These are phyloP conservation scores for Erpobdella octoculata DNA, from an alignment of 2,888 invertebrate genomes.

Conservation along the genomic window DNA sequence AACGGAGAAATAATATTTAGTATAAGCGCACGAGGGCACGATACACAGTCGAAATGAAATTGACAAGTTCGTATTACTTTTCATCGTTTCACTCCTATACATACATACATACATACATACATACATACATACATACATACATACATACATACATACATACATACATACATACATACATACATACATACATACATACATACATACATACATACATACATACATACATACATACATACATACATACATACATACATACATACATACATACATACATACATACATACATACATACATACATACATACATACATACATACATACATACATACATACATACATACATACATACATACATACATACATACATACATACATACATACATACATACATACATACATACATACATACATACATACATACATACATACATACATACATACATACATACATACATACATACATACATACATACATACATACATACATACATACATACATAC, in stretches of 20 bases:
- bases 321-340: constrained; percentile 21
- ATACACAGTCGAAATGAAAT: too few relatives aligned
- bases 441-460: not conserved
- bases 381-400: constrained; percentile 15
- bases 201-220: constrained; percentile 26
- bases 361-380: constrained; percentile 22
- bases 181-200: constrained; percentile 1
- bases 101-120: constrained; percentile 23
- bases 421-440: not conserved
- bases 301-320: constrained; percentile 24
- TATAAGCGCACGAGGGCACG: too few relatives aligned
- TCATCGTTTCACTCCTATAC: too few relatives aligned
- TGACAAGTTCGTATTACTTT: too few relatives aligned
- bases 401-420: not conserved
- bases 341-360: constrained; percentile 24
- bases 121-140: constrained; percentile 18
- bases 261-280: constrained; percentile 5
- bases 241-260: constrained; percentile 22
- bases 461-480: not conserved
- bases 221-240: constrained; percentile 29
- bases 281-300: constrained; percentile 17
- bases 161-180: constrained; percentile 1
- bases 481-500: not conserved
- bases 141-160: constrained; percentile 5
- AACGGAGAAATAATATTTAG: too few relatives aligned